Evolutionary conservation across 1,140 invertebrate genomes (phyloP), one percentile per base, ranked within the genome.

Genomic region (Eulimnadia texana): DNA sequence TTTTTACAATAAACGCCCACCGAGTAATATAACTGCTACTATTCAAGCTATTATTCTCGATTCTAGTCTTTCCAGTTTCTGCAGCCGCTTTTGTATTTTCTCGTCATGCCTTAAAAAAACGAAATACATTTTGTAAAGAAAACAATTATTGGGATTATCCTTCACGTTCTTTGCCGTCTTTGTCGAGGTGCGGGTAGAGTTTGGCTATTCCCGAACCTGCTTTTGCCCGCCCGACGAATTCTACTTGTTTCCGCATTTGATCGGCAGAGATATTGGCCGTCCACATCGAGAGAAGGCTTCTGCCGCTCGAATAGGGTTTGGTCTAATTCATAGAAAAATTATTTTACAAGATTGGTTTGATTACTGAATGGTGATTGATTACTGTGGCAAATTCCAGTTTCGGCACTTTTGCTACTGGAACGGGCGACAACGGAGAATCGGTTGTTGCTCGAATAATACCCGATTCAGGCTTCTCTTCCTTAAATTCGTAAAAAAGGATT

Each of bases 391-490:
- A n/a, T n/a, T 78, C 72, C 61, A 66, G 62, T 71, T 67, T 64
- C 65, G 63, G 72, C 64, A 27, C 24, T 60, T 56, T 56, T 6
- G 49, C 59, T 66, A 69, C 73, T 63, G 70, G 75, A 3, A 85
- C 84, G 0, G 88, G 84, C 1, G 84, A 88, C 73, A 89, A 83
- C 0, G 87, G 86, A 0, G 87, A 88, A 69, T 91, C 87, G 0
- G 86, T 86, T 1, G 84, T 86, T 1, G 86, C 84, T 55, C 84
- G 74, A 58, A 88, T 86, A 0, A 88, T 84, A 50, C 78, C 82
- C 0, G 79, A 82, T 42, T 61, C 42, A 28, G 3, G 19, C 0
- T 25, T 58, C 23, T 50, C 50, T 28, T 55, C 25, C 27, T 23
- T n/a, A n/a, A n/a, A n/a, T n/a, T n/a, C n/a, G n/a, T n/a, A n/a